Evolutionary conservation across 92 coral and sea anemone genomes (phyloP).

Genomic region (Metridium senile): DNA sequence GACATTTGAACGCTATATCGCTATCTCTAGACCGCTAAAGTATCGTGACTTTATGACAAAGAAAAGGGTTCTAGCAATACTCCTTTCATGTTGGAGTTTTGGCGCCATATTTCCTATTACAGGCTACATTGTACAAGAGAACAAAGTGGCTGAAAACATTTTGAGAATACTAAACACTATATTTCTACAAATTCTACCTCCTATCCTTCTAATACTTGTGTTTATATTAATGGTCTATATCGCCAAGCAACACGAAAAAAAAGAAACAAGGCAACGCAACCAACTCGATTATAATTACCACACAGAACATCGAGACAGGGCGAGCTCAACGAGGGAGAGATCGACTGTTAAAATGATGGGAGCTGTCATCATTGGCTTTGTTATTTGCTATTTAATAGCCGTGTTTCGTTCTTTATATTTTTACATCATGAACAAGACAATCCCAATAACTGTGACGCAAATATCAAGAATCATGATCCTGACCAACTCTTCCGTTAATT

Average conservation of each 20-base stretch:
- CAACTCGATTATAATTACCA: conserved; percentile 45
- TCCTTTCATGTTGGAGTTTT: conserved; percentile 17
- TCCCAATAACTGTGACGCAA: conserved; percentile 19
- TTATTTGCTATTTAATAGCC: conserved; percentile 27
- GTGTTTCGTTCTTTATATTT: conserved; percentile 36
- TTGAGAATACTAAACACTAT: conserved; percentile 20
- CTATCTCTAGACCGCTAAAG: conserved; percentile 60
- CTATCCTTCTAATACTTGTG: conserved; percentile 21
- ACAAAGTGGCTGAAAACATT: background rate
- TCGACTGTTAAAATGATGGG: conserved; percentile 37
- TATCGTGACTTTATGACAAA: conserved; percentile 26
- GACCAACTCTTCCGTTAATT: conserved; percentile 34
- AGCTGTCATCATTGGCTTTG: conserved; percentile 23
- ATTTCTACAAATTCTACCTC: conserved; percentile 41
- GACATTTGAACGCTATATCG: conserved; percentile 75
- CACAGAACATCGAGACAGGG: background rate
- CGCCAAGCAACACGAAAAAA: conserved; percentile 36
- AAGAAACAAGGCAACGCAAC: conserved; percentile 36
- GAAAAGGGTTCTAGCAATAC: conserved; percentile 7
- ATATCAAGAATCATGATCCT: conserved; percentile 30
- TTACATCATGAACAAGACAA: conserved; percentile 28
- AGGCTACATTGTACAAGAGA: conserved; percentile 14
- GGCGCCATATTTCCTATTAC: conserved; percentile 20
- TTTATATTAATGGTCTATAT: conserved; percentile 41
- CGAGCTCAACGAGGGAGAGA: conserved; percentile 9